Evolutionary conservation across 2,888 invertebrate species (phyloP).

Genomic region (Chymomyza fuscimana): DNA sequence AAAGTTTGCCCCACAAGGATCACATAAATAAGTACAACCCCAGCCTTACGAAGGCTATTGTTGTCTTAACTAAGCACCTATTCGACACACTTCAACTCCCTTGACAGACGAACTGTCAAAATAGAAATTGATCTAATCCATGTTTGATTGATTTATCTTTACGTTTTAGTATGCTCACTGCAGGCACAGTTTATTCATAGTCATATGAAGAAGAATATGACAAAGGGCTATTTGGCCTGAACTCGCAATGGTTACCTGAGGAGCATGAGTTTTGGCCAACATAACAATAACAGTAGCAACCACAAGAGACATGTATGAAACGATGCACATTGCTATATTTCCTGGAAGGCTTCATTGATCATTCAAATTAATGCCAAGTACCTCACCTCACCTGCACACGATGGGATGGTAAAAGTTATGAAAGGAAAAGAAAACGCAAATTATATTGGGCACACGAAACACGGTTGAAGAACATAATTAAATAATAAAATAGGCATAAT

Average conservation of each 20-base stretch:
- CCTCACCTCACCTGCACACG: not conserved
- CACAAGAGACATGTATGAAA: not conserved
- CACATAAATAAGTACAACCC: conserved; percentile 2
- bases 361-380: conserved; percentile 16
- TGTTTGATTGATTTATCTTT: conserved; percentile 34
- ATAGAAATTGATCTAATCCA: conserved; percentile 70
- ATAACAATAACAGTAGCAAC: not conserved
- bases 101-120: conserved; percentile 66
- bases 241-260: too few species aligned
- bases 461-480: conserved; percentile 41
- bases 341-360: not conserved
- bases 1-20: too few species aligned
- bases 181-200: too few species aligned
- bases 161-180: too few species aligned
- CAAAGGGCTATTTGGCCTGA: too few species aligned
- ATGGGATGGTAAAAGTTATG: not conserved
- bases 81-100: conserved; percentile 70
- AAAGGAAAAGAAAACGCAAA: not conserved
- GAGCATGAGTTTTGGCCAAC: not conserved
- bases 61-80: conserved; percentile 48
- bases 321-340: conserved; percentile 43
- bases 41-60: conserved; percentile 11
- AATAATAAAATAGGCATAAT: conserved; percentile 47
- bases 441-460: not conserved
- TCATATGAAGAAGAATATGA: too few species aligned